Percentiles rank a stretch among this genome's conserved stretches.
Conservation (phyloP, 2,113 vertebrate genomes). For the Cygnus buccinator region DNA sequence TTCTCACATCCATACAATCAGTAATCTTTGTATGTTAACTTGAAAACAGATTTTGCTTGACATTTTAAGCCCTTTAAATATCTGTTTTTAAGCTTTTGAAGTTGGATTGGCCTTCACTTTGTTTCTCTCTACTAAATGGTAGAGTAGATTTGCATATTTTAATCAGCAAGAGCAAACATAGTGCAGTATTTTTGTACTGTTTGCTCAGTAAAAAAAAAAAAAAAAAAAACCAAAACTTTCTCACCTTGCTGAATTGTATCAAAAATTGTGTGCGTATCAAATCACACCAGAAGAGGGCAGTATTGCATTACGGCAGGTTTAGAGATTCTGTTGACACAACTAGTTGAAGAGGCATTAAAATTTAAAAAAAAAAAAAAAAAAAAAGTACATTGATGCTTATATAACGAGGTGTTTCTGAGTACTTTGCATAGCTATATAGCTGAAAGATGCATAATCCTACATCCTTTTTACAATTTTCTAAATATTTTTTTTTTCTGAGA, state of each 20-base stretch:
- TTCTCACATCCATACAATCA: background rate
- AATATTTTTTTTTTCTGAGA: background rate
- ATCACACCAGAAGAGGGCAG: conserved; percentile 49
- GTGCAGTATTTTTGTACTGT: background rate
- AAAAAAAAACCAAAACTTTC: background rate
- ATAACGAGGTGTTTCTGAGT: background rate
- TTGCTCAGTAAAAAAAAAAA: background rate
- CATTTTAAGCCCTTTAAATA: background rate
- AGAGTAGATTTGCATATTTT: background rate
- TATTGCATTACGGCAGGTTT: background rate
- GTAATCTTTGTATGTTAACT: background rate
- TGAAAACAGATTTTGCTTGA: background rate
- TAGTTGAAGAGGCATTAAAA: background rate
- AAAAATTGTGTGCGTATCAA: background rate
- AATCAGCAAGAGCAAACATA: background rate
- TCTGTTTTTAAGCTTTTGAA: background rate
- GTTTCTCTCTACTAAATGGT: background rate
- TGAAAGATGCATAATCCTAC: background rate
- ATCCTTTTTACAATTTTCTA: background rate
- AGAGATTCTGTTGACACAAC: background rate
- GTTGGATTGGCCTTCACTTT: background rate
- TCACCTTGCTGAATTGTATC: background rate
- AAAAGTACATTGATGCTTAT: background rate
- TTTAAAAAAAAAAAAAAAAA: no score
- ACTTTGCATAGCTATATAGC: background rate